Conservation (phyloP, 2,888 invertebrate genomes). For the Isoperla grammatica region DNA sequence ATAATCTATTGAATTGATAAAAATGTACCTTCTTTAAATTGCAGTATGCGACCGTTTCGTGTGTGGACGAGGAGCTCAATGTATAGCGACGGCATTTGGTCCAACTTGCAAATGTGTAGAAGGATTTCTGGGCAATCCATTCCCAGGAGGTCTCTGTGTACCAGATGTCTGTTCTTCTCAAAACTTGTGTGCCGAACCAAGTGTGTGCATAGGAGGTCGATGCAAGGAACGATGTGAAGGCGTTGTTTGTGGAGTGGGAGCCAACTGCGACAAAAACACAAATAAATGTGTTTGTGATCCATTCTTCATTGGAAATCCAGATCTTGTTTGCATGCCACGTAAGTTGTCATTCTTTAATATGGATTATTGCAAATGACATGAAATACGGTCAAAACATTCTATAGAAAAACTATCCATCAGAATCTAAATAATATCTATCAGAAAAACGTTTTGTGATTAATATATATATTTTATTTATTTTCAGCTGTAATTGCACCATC, state of each 20-base stretch:
- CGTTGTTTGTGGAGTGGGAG: slow-evolving; percentile 82
- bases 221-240: slow-evolving; percentile 86
- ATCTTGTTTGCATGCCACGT: slow-evolving; percentile 87
- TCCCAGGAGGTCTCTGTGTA: slow-evolving; percentile 80
- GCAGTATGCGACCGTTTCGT: slow-evolving; percentile 69
- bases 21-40: slow-evolving; percentile 14
- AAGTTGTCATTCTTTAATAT: no score
- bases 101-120: slow-evolving; percentile 86
- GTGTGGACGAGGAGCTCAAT: slow-evolving; percentile 78
- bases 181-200: slow-evolving; percentile 69
- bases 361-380: no score
- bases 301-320: slow-evolving; percentile 84
- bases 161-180: slow-evolving; percentile 76
- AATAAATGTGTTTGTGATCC: slow-evolving; percentile 84
- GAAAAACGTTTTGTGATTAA: slow-evolving; percentile 25
- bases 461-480: slow-evolving; percentile 3
- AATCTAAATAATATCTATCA: no score
- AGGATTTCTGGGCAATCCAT: slow-evolving; percentile 84
- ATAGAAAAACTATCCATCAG: no score
- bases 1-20: not conserved
- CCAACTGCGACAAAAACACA: slow-evolving; percentile 71
- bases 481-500: slow-evolving; percentile 22
- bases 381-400: no score
- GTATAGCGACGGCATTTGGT: slow-evolving; percentile 75
- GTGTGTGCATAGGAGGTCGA: slow-evolving; percentile 79